Conservation (phyloP, 2,797 vertebrate species). For the Euthynnus affinis region DNA sequence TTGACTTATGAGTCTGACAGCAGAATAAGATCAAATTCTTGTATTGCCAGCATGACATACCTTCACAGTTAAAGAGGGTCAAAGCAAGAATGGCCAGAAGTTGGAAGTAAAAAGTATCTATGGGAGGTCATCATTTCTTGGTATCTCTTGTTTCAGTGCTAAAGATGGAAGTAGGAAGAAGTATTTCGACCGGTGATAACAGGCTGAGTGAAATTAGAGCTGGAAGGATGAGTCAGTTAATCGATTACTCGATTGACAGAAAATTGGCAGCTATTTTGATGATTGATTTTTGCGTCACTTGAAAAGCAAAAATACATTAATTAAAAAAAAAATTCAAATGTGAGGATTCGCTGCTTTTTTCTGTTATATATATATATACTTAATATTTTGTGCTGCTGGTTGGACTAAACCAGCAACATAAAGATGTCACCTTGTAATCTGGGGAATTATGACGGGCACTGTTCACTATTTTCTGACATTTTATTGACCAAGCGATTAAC, state of each 20-base stretch:
- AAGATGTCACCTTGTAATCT: too few species aligned
- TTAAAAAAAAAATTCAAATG: not conserved
- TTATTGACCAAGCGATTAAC: not conserved
- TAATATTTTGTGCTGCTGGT: not conserved
- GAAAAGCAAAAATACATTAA: not conserved
- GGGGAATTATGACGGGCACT: too few species aligned
- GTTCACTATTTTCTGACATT: too few species aligned
- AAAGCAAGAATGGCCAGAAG: not conserved
- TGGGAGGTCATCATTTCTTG: not conserved
- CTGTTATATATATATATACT: not conserved
- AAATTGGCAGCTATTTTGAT: constrained; percentile 7
- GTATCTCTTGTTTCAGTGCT: not conserved
- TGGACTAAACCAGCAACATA: not conserved
- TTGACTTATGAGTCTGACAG: constrained; percentile 5
- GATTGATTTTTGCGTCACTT: not conserved
- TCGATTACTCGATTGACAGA: not conserved
- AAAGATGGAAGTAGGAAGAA: not conserved
- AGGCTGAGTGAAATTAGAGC: not conserved
- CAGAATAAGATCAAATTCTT: constrained; percentile 19
- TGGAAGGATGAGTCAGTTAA: not conserved
- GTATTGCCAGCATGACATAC: not conserved
- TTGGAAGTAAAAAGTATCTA: constrained; percentile 2
- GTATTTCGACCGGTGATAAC: not conserved
- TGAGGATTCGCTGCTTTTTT: not conserved
- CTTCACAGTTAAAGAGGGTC: not conserved